These are phyloP conservation scores for Lepisosteus osseus DNA, from an alignment of 2,113 vertebrate species.

Conservation along the genomic window DNA sequence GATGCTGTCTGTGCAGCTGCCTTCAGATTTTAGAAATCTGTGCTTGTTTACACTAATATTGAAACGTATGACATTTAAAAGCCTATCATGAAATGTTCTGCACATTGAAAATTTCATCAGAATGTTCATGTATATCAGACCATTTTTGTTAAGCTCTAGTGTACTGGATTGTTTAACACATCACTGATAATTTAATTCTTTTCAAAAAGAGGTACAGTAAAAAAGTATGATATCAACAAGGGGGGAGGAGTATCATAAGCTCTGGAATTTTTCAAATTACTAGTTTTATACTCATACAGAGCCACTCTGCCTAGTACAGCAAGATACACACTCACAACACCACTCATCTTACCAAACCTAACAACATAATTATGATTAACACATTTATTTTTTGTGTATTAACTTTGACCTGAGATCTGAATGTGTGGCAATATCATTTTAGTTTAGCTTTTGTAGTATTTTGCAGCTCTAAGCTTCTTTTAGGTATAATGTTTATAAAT, in stretches of 20 bases:
- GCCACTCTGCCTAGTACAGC: no score
- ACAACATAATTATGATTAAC: no score
- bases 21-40: conserved; percentile 38
- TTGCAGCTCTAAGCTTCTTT: background rate
- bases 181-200: no score
- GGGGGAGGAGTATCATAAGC: no score
- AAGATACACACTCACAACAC: no score
- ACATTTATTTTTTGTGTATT: background rate
- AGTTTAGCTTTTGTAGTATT: background rate
- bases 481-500: background rate
- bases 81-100: conserved; percentile 39
- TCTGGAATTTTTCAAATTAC: no score
- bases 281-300: no score
- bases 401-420: background rate
- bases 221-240: no score
- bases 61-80: conserved; percentile 26
- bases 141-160: conserved; percentile 8
- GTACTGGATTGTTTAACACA: no score
- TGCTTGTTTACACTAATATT: conserved; percentile 37
- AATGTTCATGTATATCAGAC: conserved; percentile 28
- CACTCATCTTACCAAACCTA: no score
- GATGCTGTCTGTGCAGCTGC: conserved; percentile 39
- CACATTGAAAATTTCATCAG: conserved; percentile 35
- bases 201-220: no score
- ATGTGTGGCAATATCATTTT: background rate